Evolutionary conservation across 1,140 invertebrate genomes (phyloP).

Genomic region (Branchinecta lynchi): DNA sequence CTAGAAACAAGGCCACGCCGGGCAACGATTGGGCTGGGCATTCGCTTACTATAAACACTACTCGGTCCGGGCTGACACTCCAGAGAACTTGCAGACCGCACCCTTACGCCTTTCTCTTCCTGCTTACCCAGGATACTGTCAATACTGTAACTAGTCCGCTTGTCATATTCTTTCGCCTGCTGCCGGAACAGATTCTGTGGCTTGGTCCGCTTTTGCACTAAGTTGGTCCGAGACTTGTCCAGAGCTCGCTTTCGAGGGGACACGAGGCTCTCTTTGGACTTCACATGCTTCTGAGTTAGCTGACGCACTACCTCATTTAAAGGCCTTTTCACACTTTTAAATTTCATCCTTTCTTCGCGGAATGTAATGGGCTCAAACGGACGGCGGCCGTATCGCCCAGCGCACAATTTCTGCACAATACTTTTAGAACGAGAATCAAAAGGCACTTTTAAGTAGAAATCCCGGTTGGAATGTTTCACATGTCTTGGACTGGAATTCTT

Average conservation of each 20-base stretch:
- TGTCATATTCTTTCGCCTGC: background rate
- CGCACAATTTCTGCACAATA: background rate
- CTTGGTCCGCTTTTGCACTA: constrained; percentile 4
- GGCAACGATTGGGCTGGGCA: background rate
- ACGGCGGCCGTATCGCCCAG: background rate
- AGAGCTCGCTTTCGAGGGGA: background rate
- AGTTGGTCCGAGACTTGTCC: background rate
- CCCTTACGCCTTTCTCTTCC: background rate
- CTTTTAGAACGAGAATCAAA: background rate
- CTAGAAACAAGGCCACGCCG: background rate
- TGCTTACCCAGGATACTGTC: constrained; percentile 2
- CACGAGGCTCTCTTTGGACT: background rate
- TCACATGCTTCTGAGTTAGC: background rate
- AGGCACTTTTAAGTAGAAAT: constrained; percentile 10
- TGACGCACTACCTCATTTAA: background rate
- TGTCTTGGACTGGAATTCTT: background rate
- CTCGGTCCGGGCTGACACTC: background rate
- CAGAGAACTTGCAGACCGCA: background rate
- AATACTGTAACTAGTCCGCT: background rate
- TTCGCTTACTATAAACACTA: constrained; percentile 3
- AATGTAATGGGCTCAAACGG: constrained; percentile 5
- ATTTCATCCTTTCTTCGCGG: background rate
- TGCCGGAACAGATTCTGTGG: background rate
- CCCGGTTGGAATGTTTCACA: background rate
- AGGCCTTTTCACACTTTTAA: background rate